Evolutionary conservation across 2,888 invertebrate species (phyloP).

Genomic region (Ectropis crepuscularia): DNA sequence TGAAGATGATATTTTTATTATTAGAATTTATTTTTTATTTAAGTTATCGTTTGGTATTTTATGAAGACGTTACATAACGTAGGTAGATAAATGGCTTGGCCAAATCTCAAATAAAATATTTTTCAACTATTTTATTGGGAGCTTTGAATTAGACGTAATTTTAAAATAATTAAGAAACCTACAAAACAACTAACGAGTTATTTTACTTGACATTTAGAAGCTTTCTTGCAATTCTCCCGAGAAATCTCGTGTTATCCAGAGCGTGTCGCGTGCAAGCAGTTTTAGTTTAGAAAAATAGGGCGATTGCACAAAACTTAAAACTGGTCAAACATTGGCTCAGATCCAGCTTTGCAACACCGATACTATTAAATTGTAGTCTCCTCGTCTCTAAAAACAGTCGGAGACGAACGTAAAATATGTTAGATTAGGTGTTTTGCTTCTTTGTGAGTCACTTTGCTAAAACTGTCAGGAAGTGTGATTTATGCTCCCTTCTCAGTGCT

Average conservation of each 20-base stretch:
- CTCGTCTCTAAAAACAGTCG: slow-evolving; percentile 53
- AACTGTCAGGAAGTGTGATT: slow-evolving; percentile 19
- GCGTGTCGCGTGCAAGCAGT: slow-evolving; percentile 75
- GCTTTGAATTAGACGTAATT: too few relatives aligned
- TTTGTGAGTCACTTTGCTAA: slow-evolving; percentile 33
- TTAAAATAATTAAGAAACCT: too few relatives aligned
- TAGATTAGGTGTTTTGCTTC: slow-evolving; percentile 37
- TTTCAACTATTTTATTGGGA: too few relatives aligned
- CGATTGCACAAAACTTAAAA: slow-evolving; percentile 82
- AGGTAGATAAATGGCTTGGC: too few relatives aligned
- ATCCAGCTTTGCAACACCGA: slow-evolving; percentile 73
- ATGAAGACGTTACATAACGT: too few relatives aligned
- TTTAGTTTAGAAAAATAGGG: slow-evolving; percentile 81
- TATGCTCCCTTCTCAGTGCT: slow-evolving; percentile 8
- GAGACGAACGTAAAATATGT: slow-evolving; percentile 45
- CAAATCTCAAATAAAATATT: too few relatives aligned
- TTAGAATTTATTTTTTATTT: slow-evolving; percentile 3
- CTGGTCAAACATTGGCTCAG: slow-evolving; percentile 73
- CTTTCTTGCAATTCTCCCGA: neutral
- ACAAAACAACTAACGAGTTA: too few relatives aligned
- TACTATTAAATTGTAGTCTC: slow-evolving; percentile 73
- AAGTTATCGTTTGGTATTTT: too few relatives aligned
- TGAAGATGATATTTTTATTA: slow-evolving; percentile 26
- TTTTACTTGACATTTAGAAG: too few relatives aligned
- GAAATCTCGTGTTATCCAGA: slow-evolving; percentile 45